Percentiles rank a stretch among this genome's conserved stretches.
These are phyloP conservation scores for Poecile montanus DNA, from an alignment of 2,797 vertebrate species.

Conservation along the genomic window DNA sequence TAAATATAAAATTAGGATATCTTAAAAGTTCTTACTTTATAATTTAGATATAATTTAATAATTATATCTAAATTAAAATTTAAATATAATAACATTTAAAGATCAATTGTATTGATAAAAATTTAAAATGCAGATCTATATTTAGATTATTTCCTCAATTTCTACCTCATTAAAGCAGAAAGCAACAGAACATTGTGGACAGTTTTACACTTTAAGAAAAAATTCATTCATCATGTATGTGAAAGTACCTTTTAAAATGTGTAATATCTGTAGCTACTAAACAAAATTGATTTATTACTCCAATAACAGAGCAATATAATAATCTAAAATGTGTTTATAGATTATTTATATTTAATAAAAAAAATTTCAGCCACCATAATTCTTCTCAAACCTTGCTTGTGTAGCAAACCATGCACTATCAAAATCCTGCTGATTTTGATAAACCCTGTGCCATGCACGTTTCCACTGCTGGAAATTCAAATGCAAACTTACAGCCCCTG, in stretches of 20 bases:
- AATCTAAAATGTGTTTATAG: neutral
- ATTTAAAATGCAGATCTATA: neutral
- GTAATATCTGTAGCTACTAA: neutral
- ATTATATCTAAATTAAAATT: too few relatives aligned
- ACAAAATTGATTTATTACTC: neutral
- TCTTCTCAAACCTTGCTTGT: neutral
- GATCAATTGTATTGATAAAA: neutral
- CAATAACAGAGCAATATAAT: neutral
- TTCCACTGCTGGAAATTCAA: neutral
- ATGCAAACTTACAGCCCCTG: neutral
- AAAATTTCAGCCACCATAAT: neutral
- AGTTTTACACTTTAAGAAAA: neutral
- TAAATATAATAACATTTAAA: neutral
- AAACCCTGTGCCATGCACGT: accelerated
- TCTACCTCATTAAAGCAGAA: neutral
- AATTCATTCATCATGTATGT: neutral
- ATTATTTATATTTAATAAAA: neutral
- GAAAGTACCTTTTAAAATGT: neutral
- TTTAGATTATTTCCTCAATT: neutral
- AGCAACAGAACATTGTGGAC: neutral
- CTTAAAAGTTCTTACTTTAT: neutral
- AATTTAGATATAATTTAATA: too few relatives aligned
- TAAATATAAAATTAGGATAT: neutral
- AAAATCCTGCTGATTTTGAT: neutral
- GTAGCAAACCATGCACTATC: neutral